Percentiles rank a stretch among this genome's conserved stretches.
Conservation (phyloP, 2,113 vertebrate species). For the Neoarius graeffei region DNA sequence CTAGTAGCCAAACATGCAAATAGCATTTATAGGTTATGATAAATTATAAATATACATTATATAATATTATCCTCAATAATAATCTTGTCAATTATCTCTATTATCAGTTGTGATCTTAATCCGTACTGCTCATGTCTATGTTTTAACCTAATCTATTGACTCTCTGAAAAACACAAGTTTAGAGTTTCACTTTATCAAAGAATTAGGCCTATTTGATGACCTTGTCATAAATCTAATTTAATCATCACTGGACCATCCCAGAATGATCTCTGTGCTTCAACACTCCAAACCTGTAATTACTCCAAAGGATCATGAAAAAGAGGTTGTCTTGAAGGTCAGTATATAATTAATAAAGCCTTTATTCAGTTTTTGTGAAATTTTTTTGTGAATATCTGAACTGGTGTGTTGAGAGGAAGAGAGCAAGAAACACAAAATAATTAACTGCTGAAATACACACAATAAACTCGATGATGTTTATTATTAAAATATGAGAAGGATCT, state of each 20-base stretch:
- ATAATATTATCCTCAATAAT: neutral
- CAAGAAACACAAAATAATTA: neutral
- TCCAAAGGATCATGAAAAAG: neutral
- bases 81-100: neutral
- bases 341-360: neutral
- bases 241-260: no score
- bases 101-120: no score
- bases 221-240: no score
- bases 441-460: neutral
- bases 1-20: neutral
- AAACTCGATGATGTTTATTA: neutral
- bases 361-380: neutral
- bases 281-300: neutral
- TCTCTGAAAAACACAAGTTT: no score
- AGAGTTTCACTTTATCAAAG: neutral
- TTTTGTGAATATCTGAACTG: neutral
- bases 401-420: neutral
- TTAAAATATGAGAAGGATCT: no score
- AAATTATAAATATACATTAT: neutral
- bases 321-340: neutral
- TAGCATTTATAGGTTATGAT: neutral
- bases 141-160: no score
- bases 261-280: no score
- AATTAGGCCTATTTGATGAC: no score
- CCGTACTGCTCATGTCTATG: no score